Base-by-base conservation (phyloP, 1,140 invertebrate genomes). In the Neelides sp. region DNA sequence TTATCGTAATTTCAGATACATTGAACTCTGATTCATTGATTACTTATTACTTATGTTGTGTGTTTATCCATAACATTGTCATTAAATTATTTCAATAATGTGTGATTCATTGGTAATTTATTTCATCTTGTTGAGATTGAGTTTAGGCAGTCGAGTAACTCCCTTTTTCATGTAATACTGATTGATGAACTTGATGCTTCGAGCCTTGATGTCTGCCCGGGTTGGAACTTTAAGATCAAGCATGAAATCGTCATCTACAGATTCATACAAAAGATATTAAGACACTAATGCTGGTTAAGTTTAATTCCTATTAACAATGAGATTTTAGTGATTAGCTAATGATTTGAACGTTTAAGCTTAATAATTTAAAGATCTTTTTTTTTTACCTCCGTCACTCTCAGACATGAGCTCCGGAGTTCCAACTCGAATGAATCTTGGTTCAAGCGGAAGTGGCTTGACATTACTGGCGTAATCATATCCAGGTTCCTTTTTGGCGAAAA, bases 171-270 rank as follows among this genome's bases (percentile, higher is more conserved):
- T 23, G 2, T 36, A 24, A 13, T 42, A 54, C 30, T 61, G 54
- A n/a, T 54, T 39, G 12, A 57, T 36, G 24, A 55, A 50, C 12
- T 52, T 30, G n/a, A 28, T 24, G 39, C 52, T 57, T 45, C 48
- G 48, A 2, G 55, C 48, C 30, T 61, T 61, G 17, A 61, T 57
- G 13, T 61, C 58, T 3, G 15, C 1, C 28, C 58, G 4, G 10
- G 40, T 39, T 4, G 58, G 53, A 22, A 61, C 52, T 42, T 57
- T 57, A 5, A 47, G 43, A 23, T 61, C 58, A 4, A 24, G 22
- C n/a, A 57, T 44, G 10, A 52, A 52, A 22, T 52, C 58, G 30
- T n/a, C n/a, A n/a, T 61, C 58, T 39, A 12, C 35, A 40, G 28
- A 24, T 17, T 13, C 15, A 30, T 13, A 23, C 8, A 30, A 52